A percentile compares a stretch with the other conserved stretches of the same genome.
Conservation (phyloP, 1,140 invertebrate species). For the Trachymyrmex cornetzi region DNA sequence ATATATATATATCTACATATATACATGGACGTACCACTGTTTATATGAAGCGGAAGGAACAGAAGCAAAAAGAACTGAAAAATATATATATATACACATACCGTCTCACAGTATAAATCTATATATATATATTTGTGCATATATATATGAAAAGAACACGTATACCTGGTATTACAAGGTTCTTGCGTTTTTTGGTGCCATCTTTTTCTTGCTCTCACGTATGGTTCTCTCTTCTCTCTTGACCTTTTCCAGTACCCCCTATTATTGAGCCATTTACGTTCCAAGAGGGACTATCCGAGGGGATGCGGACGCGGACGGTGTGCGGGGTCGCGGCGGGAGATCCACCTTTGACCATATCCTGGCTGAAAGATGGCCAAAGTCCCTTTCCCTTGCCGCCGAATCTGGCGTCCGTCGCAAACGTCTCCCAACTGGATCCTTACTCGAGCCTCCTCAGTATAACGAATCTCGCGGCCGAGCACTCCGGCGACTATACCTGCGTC, state of each 20-base stretch:
- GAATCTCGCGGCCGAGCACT: conserved; percentile 91
- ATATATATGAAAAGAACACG: conserved; percentile 79
- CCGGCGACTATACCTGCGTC: conserved; percentile 94
- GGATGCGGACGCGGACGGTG: conserved; percentile 93
- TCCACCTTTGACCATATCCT: conserved; percentile 91
- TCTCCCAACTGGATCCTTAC: conserved; percentile 91
- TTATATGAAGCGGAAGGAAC: conserved; percentile 67
- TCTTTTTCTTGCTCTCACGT: conserved; percentile 89
- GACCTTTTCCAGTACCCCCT: conserved; percentile 92
- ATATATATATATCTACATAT: conserved; percentile 80
- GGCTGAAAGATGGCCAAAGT: conserved; percentile 92
- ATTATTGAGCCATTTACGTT: conserved; percentile 94
- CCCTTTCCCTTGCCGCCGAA: conserved; percentile 88
- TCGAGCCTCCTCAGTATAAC: conserved; percentile 93
- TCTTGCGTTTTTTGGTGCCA: conserved; percentile 85
- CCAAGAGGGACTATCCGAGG: conserved; percentile 93
- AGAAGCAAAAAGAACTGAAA: conserved; percentile 34
- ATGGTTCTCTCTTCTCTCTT: conserved; percentile 89
- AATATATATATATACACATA: conserved; percentile 77
- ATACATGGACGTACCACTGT: conserved; percentile 78
- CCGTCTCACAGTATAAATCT: conserved; percentile 63
- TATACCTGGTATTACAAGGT: conserved; percentile 79
- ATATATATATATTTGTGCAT: conserved; percentile 72
- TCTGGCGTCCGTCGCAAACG: conserved; percentile 88
- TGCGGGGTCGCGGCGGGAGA: conserved; percentile 94